Base-by-base conservation (phyloP, 2,113 vertebrate genomes). In the Tachuris rubrigastra region DNA sequence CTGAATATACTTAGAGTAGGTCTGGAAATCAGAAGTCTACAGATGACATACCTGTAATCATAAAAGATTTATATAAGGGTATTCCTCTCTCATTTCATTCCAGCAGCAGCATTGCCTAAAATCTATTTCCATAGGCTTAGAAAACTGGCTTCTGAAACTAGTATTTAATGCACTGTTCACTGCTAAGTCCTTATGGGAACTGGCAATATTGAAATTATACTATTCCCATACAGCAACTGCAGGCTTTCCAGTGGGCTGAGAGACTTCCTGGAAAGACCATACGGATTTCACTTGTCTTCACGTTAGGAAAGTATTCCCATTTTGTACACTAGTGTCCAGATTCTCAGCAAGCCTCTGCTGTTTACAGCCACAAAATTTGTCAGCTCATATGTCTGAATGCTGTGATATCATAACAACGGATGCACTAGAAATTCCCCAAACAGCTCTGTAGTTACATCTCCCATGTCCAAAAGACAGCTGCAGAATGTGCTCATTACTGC, bases 41-140 rank as follows among this genome's bases (percentile, higher is more conserved):
- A 89, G 96, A 96, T 56, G 50, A 74, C 55, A 87, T 39, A 78
- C 41, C 44, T 14, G 7, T 94, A 95, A 97, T 97, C 94, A 97
- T 97, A 87, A 93, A 95, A 97, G 87, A 96, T 97, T 98, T 95
- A 97, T 97, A 97, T 95, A 96, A 94, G 90, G 82, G 44, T 91
- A 94, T 97, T 95, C 58, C 94, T 96, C 97, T 94, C 76, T 95
- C 89, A 89, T 97, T 96, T 97, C 69, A 95, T 94, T 96, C 94
- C 92, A 91, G 62, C 95, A 92, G 96, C 95, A 94, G 80, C 52
- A 30, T 65, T 96, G 72, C 50, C 62, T 95, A 92, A 97, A 96
- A 89, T 59, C 67, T 96, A 16, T 95, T 97, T 97, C 96, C 93
- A 85, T 42, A 92, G 63, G 73, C 96, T 97, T 94, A 95, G 93